Evolutionary conservation across 2,888 invertebrate species (phyloP), one percentile per base, ranked within the genome.

Genomic region (Scotopteryx bipunctaria): DNA sequence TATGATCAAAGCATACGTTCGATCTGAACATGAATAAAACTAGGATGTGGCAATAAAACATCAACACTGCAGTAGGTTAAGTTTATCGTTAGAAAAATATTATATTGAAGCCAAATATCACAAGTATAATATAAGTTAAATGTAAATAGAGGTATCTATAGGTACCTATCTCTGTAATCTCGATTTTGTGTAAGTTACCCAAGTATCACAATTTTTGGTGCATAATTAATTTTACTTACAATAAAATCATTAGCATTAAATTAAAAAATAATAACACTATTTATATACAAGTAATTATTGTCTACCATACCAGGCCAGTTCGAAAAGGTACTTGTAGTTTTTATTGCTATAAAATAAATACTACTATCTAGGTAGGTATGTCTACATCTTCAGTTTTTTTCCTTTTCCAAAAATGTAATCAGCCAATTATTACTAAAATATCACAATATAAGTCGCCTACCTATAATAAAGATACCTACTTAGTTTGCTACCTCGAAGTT

Each of bases 61-160:
- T 60, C 61, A 64, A 73, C 74, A 78, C 71, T 74, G 68, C 59
- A 68, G 63, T 62, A 13, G 25, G 55, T 62, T 56, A 61, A 56
- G 53, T 41, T 64, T 76, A 74, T 73, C 61, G 11, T 49, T 42
- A 55, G 52, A 56, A 71, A 67, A 69, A 69, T 8, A 27, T 4
- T 73, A 71, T 78, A 75, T 73, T 78, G 71, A 84, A 83, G 78
- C 88, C 88, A 87, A 87, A 87, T 85, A 86, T 83, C 83, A 81
- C 78, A 82, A 76, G 75, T 71, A 75, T 73, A 65, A 74, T 71
- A 75, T 64, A 67, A 46, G 59, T 64, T n/a, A n/a, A 63, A 66
- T 76, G 73, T 78, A 79, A 71, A 68, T 71, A 78, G 64, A 75
- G 9, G 5, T 11, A 11, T 11, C 1, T 11, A 9, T n/a, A n/a